Percentiles rank a stretch among this genome's conserved stretches.
phyloP scores from a whole-genome alignment of 2,113 vertebrate species.

The Xenus cinereus region DNA sequence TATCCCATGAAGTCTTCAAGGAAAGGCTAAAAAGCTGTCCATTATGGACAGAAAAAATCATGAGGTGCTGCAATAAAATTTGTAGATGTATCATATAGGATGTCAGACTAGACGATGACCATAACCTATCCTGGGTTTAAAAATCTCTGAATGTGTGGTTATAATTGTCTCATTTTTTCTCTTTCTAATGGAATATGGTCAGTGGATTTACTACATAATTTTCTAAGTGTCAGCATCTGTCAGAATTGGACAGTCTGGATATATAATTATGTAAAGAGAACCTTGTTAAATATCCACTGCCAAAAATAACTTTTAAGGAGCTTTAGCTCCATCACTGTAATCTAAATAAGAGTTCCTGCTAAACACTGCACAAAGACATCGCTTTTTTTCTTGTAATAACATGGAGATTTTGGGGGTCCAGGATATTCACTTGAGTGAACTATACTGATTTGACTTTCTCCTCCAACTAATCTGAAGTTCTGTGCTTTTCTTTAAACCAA shows the following conservation, averaged over 20 bases:
- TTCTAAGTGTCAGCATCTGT: slow-evolving; percentile 16
- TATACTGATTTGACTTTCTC: slow-evolving; percentile 21
- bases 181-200: slow-evolving; percentile 33
- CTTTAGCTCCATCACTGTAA: neutral
- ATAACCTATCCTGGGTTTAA: neutral
- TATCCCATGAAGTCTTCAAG: neutral
- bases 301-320: slow-evolving; percentile 2
- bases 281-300: neutral
- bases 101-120: neutral
- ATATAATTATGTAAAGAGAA: neutral
- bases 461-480: slow-evolving; percentile 10
- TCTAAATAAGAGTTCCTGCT: neutral
- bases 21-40: neutral
- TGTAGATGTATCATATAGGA: neutral
- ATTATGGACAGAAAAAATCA: neutral
- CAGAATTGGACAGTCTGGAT: neutral
- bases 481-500: neutral
- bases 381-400: neutral
- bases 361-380: neutral
- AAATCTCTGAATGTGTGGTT: neutral
- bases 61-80: neutral
- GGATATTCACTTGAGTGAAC: neutral
- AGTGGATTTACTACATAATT: neutral
- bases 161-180: slow-evolving; percentile 24
- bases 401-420: neutral